Conservation (phyloP, 1,140 invertebrate species). For the Micrasema minimum region DNA sequence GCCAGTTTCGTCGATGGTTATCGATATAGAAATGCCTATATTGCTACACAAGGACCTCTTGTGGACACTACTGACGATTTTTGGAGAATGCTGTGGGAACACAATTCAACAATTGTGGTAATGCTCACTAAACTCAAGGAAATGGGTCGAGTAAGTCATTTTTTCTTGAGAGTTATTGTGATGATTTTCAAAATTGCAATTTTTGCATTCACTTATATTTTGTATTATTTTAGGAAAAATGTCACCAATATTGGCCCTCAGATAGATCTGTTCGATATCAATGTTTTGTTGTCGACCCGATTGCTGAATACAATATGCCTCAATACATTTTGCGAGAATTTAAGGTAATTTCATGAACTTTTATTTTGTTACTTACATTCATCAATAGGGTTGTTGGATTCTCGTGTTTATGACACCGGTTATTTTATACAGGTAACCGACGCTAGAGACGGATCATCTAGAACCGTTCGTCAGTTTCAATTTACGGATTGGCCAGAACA, state of each 20-base stretch:
- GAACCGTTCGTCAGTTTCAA: constrained; percentile 98
- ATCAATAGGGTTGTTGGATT: no score
- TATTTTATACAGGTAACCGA: constrained; percentile 88
- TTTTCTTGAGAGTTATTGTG: background rate
- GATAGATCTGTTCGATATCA: constrained; percentile 95
- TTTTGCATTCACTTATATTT: background rate
- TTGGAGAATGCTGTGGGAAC: constrained; percentile 99
- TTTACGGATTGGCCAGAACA: constrained; percentile 99
- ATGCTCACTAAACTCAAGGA: constrained; percentile 98
- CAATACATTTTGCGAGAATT: constrained; percentile 99
- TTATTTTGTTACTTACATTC: no score
- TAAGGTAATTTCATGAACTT: no score
- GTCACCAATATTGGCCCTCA: constrained; percentile 98
- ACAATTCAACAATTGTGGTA: constrained; percentile 98
- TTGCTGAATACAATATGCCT: constrained; percentile 99
- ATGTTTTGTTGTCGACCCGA: constrained; percentile 98
- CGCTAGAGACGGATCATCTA: constrained; percentile 92
- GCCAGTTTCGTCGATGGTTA: constrained; percentile 98
- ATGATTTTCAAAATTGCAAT: background rate
- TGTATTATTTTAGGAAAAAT: constrained; percentile 84
- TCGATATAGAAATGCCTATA: constrained; percentile 91
- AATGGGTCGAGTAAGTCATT: constrained; percentile 86
- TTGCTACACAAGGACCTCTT: constrained; percentile 97
- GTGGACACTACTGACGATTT: constrained; percentile 97
- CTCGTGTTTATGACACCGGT: no score